Base-by-base conservation (phyloP, 2,888 invertebrate species). In the Caenorhabditis becei region DNA sequence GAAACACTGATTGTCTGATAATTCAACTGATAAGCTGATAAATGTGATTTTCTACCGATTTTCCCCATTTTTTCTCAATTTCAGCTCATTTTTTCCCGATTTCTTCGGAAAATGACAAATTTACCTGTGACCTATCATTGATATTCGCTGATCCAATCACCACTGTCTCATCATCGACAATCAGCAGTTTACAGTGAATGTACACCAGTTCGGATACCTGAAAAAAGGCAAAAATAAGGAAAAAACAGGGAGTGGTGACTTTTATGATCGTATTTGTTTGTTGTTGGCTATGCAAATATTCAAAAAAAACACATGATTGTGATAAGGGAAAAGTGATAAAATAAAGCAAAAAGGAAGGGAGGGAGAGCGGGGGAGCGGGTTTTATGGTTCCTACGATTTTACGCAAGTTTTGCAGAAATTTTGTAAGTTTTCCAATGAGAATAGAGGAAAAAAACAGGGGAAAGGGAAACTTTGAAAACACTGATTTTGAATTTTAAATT, bases 81-180 rank as follows among this genome's bases (percentile, higher is more conserved):
- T 28, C 23, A n/a, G n/a, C n/a, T n/a, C n/a, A n/a, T n/a, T 49
- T 32, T 49, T 58, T 58, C 49, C 24, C 16, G 24, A 7, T 26
- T 56, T 37, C 35, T 35, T 35, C 35, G 10, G 10, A 35, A 10
- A 23, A 18, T n/a, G n/a, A 37, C 8, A 41, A 14, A 53, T 16
- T 65, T 67, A 96, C 93, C 94, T 98, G 94, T 71, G 97, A 97
- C 65, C 98, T 93, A 91, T 99, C 98, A 91, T 99, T 99, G 87
- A 99, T 97, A 91, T 99, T 99, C 0, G 98, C 97, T 5, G 97
- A 97, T 20, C 98, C 98, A 89, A 97, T 97, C 83, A 99, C 96
- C 0, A 96, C 94, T 2, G 94, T 71, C 44, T 94, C 94, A 92
- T 99, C 98, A 91, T 99, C 98, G 0, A 95, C 95, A 80, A 99